Conservation (phyloP, 2,113 vertebrate genomes). For the Machaerirhynchus nigripectus region DNA sequence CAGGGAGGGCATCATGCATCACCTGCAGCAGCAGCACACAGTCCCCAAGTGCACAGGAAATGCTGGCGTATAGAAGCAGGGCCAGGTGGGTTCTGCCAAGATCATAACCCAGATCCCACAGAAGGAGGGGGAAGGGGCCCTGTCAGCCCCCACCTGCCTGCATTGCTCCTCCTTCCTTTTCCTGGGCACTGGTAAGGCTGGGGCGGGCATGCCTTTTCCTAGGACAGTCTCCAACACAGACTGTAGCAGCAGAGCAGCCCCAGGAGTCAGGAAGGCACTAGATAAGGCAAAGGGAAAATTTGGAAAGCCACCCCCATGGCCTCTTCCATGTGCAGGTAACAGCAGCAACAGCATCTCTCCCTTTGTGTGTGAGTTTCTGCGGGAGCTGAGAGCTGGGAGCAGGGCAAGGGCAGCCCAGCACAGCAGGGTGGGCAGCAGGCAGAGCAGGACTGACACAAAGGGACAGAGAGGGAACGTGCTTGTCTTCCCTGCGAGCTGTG, state of each 20-base stretch:
- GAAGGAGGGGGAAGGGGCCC: not conserved
- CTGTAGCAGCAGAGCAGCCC: accelerated
- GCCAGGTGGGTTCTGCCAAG: accelerated
- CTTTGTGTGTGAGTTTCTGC: not conserved
- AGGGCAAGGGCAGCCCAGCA: not conserved
- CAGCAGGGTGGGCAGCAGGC: not conserved
- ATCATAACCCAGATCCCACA: not conserved
- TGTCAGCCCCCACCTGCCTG: not conserved
- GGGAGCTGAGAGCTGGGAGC: not conserved
- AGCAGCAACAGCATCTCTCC: not conserved
- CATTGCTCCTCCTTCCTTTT: not conserved
- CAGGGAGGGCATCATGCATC: accelerated
- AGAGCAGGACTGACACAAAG: not conserved
- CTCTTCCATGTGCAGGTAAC: not conserved
- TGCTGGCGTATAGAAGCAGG: accelerated
- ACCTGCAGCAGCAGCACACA: accelerated
- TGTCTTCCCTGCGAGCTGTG: not conserved
- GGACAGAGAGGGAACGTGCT: accelerated
- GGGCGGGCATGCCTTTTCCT: not conserved
- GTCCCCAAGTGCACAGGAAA: not conserved
- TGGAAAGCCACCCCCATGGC: not conserved
- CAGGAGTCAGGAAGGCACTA: not conserved
- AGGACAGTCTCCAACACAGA: not conserved
- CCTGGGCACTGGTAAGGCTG: not conserved
- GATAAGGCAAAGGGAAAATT: not conserved